Percentiles rank a stretch among this genome's conserved stretches.
These are phyloP conservation scores for Synanthedon tipuliformis DNA, from an alignment of 2,888 invertebrate species.

Conservation along the genomic window DNA sequence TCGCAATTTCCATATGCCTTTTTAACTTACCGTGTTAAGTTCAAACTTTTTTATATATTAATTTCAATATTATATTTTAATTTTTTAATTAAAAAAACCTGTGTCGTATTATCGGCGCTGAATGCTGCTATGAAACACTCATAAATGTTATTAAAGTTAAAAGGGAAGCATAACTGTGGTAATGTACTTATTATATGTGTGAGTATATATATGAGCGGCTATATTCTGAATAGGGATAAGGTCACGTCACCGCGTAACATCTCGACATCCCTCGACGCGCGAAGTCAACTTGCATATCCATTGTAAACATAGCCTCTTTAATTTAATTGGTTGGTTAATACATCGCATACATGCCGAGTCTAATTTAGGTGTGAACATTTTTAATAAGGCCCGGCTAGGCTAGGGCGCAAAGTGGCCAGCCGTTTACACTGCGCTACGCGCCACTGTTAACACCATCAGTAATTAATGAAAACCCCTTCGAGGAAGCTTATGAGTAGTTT, in stretches of 20 bases:
- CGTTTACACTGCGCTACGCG: constrained; percentile 54
- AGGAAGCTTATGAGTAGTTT: constrained; percentile 69
- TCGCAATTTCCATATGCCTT: constrained; percentile 65
- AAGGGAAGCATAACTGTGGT: constrained; percentile 2
- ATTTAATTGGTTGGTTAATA: constrained; percentile 68
- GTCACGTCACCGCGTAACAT: not conserved
- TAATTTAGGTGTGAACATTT: constrained; percentile 69
- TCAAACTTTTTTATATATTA: constrained; percentile 11
- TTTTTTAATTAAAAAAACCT: constrained; percentile 2
- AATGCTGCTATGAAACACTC: constrained; percentile 14
- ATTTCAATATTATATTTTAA: constrained; percentile 31
- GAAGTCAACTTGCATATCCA: constrained; percentile 27
- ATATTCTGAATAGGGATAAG: constrained; percentile 4
- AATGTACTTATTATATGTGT: not conserved
- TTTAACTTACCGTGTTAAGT: constrained; percentile 54
- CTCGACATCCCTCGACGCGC: constrained; percentile 22
- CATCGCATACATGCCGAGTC: constrained; percentile 45
- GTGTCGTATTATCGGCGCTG: not conserved
- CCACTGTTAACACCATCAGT: constrained; percentile 59
- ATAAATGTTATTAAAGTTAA: constrained; percentile 32
- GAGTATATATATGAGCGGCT: not conserved
- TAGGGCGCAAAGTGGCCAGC: constrained; percentile 66
- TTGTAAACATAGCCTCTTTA: constrained; percentile 49
- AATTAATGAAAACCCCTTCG: constrained; percentile 62
- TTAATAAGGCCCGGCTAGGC: constrained; percentile 63